Evolutionary conservation across 1,140 invertebrate genomes (phyloP), one percentile per base, ranked within the genome.

Genomic region (Cydia splendana): DNA sequence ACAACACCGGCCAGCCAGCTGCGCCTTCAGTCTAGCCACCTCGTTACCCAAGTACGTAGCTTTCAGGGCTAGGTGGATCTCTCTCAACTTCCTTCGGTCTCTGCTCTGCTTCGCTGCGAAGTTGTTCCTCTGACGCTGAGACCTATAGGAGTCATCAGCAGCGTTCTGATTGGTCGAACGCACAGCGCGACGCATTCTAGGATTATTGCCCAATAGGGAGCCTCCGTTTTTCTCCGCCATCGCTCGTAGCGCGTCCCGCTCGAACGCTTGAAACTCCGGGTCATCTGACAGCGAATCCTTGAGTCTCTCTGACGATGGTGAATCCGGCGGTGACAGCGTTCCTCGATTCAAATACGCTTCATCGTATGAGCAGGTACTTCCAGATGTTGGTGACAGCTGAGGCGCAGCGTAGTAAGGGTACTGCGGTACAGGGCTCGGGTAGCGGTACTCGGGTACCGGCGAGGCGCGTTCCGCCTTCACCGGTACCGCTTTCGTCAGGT

Each of bases 81-180:
- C 98, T 87, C 99, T 98, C 13, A 96, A 95, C 82, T 98, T 94
- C 75, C 98, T 94, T 0, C 97, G 96, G 83, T 99, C 98, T 53
- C 98, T 94, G 0, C 98, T 99, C 76, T 98, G 95, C 90, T 99
- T 99, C 0, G 98, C 98, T 0, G 98, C 98, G 81, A 97, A 97
- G 88, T 99, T 99, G 87, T 99, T 99, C 88, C 98, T 98, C 76
- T 96, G 95, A 9, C 98, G 93, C 77, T 98, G 94, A 85, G 98
- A 97, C 93, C 96, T 96, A 86, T 99, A 99, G 0, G 96, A 95
- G 85, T 98, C 97, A 28, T 95, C 84, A 0, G 78, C 78, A 4
- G 87, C 86, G 7, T 71, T 71, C 38, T 93, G 88, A n/a, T 88
- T 90, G 5, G 85, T 88, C 38, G 67, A 38, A 2, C 30, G 88